Evolutionary conservation across 2,113 vertebrate species (phyloP).

Genomic region (Protomyctophum bolini): DNA sequence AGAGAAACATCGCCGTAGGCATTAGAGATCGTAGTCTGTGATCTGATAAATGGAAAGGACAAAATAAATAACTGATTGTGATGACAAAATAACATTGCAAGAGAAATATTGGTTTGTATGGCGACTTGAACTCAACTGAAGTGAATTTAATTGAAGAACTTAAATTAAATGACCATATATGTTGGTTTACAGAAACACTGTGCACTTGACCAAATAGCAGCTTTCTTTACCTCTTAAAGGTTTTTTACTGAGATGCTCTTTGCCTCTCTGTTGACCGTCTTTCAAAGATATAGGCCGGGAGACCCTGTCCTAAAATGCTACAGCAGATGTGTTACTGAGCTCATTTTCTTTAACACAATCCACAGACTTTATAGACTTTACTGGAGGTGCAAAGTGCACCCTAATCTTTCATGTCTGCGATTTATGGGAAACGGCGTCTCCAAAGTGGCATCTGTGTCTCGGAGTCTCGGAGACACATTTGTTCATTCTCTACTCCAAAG

Average conservation of each 20-base stretch:
- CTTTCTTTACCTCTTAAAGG: constrained; percentile 14
- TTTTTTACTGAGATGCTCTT: constrained; percentile 44
- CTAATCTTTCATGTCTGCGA: constrained; percentile 37
- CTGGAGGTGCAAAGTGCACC: constrained; percentile 21
- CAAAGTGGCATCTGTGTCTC: constrained; percentile 39
- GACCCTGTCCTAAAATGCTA: constrained; percentile 29
- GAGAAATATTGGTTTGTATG: neutral
- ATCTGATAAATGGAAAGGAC: neutral
- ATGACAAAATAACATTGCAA: neutral
- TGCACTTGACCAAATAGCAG: constrained; percentile 13
- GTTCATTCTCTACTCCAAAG: constrained; percentile 40
- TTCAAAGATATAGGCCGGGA: constrained; percentile 5
- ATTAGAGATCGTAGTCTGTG: constrained; percentile 20
- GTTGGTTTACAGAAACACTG: constrained; percentile 18
- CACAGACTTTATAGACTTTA: constrained; percentile 35
- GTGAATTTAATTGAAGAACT: neutral
- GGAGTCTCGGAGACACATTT: constrained; percentile 3
- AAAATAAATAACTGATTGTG: neutral
- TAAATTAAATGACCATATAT: too few relatives aligned
- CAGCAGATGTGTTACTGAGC: constrained; percentile 53
- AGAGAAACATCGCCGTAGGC: neutral
- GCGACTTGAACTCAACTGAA: neutral
- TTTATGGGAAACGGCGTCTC: constrained; percentile 28
- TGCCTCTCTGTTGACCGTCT: constrained; percentile 13
- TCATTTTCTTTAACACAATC: constrained; percentile 45